phyloP scores from a whole-genome alignment of 2,797 vertebrate genomes.

The Cossypha polioptera region DNA sequence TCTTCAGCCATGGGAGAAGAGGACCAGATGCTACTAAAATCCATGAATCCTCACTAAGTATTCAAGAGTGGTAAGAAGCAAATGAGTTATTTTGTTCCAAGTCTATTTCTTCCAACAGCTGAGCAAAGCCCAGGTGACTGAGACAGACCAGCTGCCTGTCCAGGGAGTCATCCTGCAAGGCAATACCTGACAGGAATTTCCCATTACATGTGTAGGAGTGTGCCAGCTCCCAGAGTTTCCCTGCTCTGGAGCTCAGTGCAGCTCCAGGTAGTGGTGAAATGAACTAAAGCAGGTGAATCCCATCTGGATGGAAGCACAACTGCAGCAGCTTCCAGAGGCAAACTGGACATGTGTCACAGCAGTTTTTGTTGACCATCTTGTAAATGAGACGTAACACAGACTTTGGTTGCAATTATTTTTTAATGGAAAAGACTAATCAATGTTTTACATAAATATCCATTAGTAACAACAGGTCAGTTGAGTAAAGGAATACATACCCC shows the following conservation, averaged over 20 bases:
- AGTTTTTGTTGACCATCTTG: not conserved
- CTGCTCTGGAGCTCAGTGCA: accelerated
- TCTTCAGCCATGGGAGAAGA: not conserved
- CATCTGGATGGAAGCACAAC: accelerated
- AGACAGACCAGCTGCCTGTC: accelerated
- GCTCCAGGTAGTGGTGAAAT: not conserved
- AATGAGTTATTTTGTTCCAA: not conserved
- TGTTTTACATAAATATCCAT: slow-evolving; percentile 60
- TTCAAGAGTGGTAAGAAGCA: not conserved
- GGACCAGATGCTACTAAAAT: not conserved
- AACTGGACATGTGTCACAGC: accelerated
- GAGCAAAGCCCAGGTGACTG: not conserved
- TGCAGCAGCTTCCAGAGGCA: too few relatives aligned
- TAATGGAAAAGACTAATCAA: slow-evolving; percentile 64
- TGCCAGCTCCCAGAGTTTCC: not conserved
- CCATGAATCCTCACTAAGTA: not conserved
- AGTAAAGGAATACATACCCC: slow-evolving; percentile 33
- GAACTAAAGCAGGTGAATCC: accelerated
- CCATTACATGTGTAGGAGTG: accelerated
- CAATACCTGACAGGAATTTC: not conserved
- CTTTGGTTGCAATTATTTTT: slow-evolving; percentile 29
- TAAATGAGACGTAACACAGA: not conserved
- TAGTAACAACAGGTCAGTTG: slow-evolving; percentile 24
- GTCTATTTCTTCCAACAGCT: not conserved
- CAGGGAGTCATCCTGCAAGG: accelerated